Evolutionary conservation across 2,113 vertebrate species (phyloP).

Genomic region (Paramisgurnus dabryanus): DNA sequence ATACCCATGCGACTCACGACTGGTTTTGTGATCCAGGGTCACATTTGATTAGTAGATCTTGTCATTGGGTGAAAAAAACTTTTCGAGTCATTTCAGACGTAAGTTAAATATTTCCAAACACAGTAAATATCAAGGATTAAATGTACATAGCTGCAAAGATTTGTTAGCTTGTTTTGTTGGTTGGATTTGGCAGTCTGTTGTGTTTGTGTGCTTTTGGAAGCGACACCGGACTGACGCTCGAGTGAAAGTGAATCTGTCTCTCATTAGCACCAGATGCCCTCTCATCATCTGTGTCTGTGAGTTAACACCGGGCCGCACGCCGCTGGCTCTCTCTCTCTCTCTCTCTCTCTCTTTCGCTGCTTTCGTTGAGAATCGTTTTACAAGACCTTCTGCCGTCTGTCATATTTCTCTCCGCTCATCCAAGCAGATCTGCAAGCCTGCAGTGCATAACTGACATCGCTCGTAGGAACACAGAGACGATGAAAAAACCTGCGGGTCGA

Average conservation of each 20-base stretch:
- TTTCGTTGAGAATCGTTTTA: background rate
- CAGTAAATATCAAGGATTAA: no score
- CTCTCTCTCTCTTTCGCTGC: background rate
- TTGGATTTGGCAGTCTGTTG: slow-evolving; percentile 9
- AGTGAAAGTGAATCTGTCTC: slow-evolving; percentile 12
- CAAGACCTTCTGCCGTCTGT: slow-evolving; percentile 5
- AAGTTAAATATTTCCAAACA: no score
- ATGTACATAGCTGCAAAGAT: no score
- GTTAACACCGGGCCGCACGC: background rate
- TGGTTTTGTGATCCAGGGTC: no score
- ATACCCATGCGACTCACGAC: no score
- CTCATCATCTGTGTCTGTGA: slow-evolving; percentile 8
- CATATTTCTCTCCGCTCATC: background rate
- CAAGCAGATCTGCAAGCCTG: background rate
- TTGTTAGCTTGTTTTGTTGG: background rate
- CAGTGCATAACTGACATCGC: background rate
- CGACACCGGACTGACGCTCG: slow-evolving; percentile 13
- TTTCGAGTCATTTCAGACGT: no score
- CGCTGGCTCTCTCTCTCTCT: background rate
- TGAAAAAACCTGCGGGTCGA: slow-evolving; percentile 1
- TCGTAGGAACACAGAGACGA: background rate
- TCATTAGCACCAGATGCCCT: slow-evolving; percentile 34
- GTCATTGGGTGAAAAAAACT: no score
- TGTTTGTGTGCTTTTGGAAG: slow-evolving; percentile 1
- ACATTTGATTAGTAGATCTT: no score